These are phyloP conservation scores for Rapana venosa DNA, from an alignment of 2,888 invertebrate genomes.

Conservation along the genomic window DNA sequence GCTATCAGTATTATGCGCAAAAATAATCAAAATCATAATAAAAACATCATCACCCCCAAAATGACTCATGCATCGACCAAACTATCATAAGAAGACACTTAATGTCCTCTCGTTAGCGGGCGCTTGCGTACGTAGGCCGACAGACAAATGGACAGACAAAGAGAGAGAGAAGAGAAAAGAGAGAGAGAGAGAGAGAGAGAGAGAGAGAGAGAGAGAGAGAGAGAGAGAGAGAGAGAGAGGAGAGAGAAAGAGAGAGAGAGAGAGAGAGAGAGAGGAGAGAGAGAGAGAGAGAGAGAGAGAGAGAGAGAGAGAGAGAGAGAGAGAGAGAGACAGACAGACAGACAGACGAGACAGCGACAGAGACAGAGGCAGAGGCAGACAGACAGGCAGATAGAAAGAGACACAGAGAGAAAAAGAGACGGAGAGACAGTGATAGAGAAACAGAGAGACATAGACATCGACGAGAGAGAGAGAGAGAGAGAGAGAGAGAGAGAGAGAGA, in stretches of 20 bases:
- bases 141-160: not conserved
- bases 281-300: not conserved
- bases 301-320: not conserved
- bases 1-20: too few species aligned
- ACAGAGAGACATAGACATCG: not conserved
- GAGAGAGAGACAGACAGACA: not conserved
- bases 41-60: too few species aligned
- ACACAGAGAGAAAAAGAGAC: not conserved
- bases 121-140: too few species aligned
- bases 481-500: too few species aligned
- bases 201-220: not conserved
- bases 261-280: not conserved
- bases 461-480: not conserved
- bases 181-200: conserved; percentile 17
- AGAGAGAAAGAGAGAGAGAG: conserved; percentile 8
- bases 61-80: too few species aligned
- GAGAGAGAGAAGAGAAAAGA: not conserved
- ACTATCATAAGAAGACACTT: too few species aligned
- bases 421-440: not conserved
- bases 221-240: not conserved
- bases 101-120: too few species aligned
- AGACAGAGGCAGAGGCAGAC: conserved; percentile 12
- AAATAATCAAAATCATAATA: too few species aligned
- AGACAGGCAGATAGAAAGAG: not conserved
- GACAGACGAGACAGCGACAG: not conserved